Evolutionary conservation across 2,888 invertebrate genomes (phyloP).

Genomic region (Eilema griseolum): DNA sequence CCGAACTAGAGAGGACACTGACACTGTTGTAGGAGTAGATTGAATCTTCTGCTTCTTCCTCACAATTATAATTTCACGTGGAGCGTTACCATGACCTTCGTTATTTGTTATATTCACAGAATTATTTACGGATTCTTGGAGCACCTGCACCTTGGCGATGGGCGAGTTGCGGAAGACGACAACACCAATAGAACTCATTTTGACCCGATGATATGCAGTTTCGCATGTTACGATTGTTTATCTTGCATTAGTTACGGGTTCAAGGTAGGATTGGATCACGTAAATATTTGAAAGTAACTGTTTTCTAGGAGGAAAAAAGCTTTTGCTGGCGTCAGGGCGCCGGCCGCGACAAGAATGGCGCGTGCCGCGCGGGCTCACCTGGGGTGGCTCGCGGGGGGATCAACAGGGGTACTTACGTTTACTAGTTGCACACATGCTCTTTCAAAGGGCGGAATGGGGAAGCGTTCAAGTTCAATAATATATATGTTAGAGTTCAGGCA

Average conservation of each 20-base stretch:
- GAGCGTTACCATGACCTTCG: conserved; percentile 68
- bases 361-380: conserved; percentile 84
- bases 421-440: conserved; percentile 86
- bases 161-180: conserved; percentile 88
- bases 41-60: conserved; percentile 82
- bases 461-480: conserved; percentile 60
- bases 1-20: conserved; percentile 80
- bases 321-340: conserved; percentile 82
- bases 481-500: neutral
- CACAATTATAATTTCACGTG: conserved; percentile 85
- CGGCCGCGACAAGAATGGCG: conserved; percentile 84
- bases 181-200: conserved; percentile 87
- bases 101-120: conserved; percentile 85
- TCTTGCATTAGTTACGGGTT: conserved; percentile 64
- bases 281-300: conserved; percentile 59
- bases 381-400: conserved; percentile 84
- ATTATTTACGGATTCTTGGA: conserved; percentile 89
- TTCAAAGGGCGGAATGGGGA: conserved; percentile 80
- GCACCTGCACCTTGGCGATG: conserved; percentile 88
- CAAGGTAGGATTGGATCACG: conserved; percentile 62
- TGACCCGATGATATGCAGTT: conserved; percentile 69
- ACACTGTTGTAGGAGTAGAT: conserved; percentile 72
- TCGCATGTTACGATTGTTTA: conserved; percentile 78
- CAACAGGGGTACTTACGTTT: conserved; percentile 86
- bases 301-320: conserved; percentile 53